These are phyloP conservation scores for Phylloscopus trochilus DNA, from an alignment of 2,113 vertebrate genomes.

Conservation along the genomic window DNA sequence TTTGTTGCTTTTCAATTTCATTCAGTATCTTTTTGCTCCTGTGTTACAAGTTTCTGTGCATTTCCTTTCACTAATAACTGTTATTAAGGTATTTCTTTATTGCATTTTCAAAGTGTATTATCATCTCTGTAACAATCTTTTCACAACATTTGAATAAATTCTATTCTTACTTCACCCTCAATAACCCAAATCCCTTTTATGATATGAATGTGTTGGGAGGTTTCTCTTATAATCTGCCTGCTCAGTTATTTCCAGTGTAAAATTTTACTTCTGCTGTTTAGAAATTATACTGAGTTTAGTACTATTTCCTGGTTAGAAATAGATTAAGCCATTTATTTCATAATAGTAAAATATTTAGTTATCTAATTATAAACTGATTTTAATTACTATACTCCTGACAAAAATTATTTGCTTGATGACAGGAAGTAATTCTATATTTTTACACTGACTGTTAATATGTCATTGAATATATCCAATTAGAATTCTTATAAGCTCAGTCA, in stretches of 20 bases:
- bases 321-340: neutral
- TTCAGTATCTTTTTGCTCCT: neutral
- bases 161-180: neutral
- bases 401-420: conserved; percentile 15
- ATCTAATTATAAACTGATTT: conserved; percentile 36
- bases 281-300: neutral
- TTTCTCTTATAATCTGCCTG: neutral
- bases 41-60: neutral
- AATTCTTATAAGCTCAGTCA: neutral
- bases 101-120: neutral
- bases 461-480: neutral
- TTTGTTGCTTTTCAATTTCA: neutral
- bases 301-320: neutral
- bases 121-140: neutral
- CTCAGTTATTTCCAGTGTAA: neutral
- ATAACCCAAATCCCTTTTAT: neutral
- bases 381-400: conserved; percentile 14
- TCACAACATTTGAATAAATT: neutral
- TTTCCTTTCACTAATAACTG: neutral
- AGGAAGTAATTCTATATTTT: neutral
- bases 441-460: neutral
- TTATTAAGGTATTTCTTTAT: neutral
- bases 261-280: neutral
- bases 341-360: conserved; percentile 12
- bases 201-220: neutral